phyloP scores from a whole-genome alignment of 2,797 vertebrate genomes.

The Chloroceryle amazona region DNA sequence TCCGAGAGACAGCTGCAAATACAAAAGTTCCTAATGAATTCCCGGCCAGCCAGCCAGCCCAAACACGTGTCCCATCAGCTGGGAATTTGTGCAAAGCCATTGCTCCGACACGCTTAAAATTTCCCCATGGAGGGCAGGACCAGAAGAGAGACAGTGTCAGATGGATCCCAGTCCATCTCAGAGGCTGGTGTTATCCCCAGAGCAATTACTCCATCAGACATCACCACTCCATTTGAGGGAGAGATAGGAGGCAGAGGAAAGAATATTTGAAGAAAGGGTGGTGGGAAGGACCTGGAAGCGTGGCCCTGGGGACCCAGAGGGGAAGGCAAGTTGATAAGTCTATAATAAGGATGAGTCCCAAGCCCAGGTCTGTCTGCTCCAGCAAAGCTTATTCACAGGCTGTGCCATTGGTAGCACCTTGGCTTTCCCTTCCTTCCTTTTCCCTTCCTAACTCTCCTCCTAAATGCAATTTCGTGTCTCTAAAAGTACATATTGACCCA shows the following conservation, averaged over 20 bases:
- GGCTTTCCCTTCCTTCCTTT: background rate
- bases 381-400: background rate
- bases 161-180: background rate
- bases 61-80: conserved; percentile 33
- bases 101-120: conserved; percentile 32
- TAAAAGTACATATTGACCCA: background rate
- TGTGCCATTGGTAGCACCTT: background rate
- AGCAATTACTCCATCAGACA: conserved; percentile 28
- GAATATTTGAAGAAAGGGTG: background rate
- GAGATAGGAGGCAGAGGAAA: background rate
- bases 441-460: background rate
- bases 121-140: conserved; percentile 42
- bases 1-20: conserved; percentile 71
- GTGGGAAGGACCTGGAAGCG: background rate
- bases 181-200: background rate
- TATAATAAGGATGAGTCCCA: background rate
- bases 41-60: conserved; percentile 53
- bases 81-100: conserved; percentile 66
- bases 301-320: background rate
- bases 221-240: background rate
- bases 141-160: background rate
- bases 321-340: background rate
- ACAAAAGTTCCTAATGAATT: conserved; percentile 80
- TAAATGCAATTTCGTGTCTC: background rate
- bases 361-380: background rate